Percentiles rank a stretch among this genome's conserved stretches.
These are phyloP conservation scores for Ethmia dodecea DNA, from an alignment of 2,888 invertebrate species.

Conservation along the genomic window DNA sequence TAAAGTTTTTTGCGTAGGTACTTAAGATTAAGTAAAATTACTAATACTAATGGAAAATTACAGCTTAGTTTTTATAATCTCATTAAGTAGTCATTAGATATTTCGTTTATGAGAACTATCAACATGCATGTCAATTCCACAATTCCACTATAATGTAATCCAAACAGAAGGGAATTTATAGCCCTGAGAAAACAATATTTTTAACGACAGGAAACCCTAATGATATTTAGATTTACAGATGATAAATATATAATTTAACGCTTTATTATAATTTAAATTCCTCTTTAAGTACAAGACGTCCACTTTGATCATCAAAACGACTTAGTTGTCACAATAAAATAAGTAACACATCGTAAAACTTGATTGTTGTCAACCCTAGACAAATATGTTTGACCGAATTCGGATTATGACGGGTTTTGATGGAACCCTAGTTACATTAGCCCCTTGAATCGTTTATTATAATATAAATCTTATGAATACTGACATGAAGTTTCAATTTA, in stretches of 20 bases:
- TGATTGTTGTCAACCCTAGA: constrained; percentile 48
- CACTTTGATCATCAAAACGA: constrained; percentile 27
- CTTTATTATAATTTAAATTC: constrained; percentile 20
- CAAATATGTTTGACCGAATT: constrained; percentile 38
- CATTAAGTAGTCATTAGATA: no score
- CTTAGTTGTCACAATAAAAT: constrained; percentile 56
- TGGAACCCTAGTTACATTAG: constrained; percentile 6
- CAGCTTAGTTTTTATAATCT: no score
- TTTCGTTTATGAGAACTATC: no score
- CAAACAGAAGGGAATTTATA: constrained; percentile 13
- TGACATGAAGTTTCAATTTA: no score
- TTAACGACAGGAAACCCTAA: constrained; percentile 19
- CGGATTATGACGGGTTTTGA: constrained; percentile 48
- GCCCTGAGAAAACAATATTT: constrained; percentile 16
- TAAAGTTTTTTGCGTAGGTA: no score
- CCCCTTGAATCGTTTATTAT: constrained; percentile 1
- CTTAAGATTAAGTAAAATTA: no score
- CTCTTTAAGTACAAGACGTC: constrained; percentile 23
- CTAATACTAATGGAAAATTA: no score
- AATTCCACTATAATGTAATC: no score
- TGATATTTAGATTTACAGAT: constrained; percentile 18
- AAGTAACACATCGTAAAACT: constrained; percentile 47
- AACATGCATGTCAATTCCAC: no score
- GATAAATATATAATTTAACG: constrained; percentile 9
- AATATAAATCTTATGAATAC: no score